Conservation (phyloP, 1,140 invertebrate species). For the Augochlora pura region DNA sequence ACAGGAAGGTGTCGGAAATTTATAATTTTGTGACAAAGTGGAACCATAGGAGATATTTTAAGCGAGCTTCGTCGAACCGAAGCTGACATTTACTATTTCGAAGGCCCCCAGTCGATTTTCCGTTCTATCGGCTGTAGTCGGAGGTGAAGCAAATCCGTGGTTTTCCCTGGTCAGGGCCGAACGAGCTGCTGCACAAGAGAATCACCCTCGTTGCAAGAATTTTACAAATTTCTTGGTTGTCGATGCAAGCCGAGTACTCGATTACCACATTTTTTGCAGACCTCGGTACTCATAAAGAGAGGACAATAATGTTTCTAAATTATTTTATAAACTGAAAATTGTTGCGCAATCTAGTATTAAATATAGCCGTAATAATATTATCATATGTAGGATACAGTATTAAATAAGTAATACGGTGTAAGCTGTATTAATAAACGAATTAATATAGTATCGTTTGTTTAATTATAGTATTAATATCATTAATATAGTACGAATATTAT, state of each 20-base stretch:
- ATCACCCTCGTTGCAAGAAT: conserved; percentile 44
- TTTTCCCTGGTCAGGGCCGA: conserved; percentile 18
- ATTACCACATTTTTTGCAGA: background rate
- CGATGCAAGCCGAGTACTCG: background rate
- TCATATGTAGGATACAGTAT: no score
- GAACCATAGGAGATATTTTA: background rate
- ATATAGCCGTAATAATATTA: no score
- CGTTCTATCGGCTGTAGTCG: conserved; percentile 14
- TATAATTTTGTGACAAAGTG: background rate
- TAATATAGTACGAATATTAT: no score
- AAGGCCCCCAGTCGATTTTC: conserved; percentile 24
- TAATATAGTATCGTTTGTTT: no score
- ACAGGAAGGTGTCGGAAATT: no score
- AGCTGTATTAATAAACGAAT: no score
- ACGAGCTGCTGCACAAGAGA: conserved; percentile 51
- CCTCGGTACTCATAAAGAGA: no score
- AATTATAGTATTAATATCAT: no score
- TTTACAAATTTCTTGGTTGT: conserved; percentile 51
- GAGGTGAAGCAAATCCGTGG: conserved; percentile 27
- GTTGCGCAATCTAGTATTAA: no score
- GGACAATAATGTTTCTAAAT: no score
- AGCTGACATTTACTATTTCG: conserved; percentile 19
- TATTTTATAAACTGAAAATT: no score
- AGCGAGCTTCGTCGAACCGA: background rate
- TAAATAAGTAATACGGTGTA: no score